Base-by-base conservation (phyloP, 2,113 vertebrate genomes). In the Heliornis fulica region DNA sequence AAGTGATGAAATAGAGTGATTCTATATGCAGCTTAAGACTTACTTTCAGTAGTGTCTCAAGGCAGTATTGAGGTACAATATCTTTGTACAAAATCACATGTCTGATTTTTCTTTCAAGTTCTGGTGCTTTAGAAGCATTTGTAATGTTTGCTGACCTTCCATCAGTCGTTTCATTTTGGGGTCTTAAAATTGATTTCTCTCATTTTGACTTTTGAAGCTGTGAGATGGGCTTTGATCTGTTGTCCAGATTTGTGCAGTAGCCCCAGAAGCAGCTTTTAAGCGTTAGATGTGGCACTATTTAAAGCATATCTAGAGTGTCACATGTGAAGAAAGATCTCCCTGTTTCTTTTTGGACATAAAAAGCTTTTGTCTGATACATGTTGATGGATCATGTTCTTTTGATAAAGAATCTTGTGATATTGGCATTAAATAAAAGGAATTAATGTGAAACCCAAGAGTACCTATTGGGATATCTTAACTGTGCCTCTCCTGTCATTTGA, bases 31-130 rank as follows among this genome's bases (percentile, higher is more conserved):
- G 41, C 18, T 80, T 90, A 45, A 57, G 71, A 74, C 51, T 88
- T 78, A n/a, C 48, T 91, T 85, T 86, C 53, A 20, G 1, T 50
- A 77, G 32, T 81, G 70, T 97, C 79, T 93, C 54, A 80, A 93
- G 90, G 88, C 90, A 82, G 32, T 90, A 89, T 86, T 2, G 1
- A 88, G 66, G 85, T 69, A 72, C 13, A 77, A 13, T 86, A 90
- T 94, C 94, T 94, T 96, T 80, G 50, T 92, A 93, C 75, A 77
- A 90, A 80, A 95, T 93, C 95, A 75, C 7, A 8, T 83, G 56
- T 86, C 66, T 70, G 48, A 77, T 88, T 90, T 84, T 90, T 83
- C 92, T 95, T 97, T 96, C 71, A 96, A 93, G 75, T 90, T 93
- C 54, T 77, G 56, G n/a, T 76, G 63, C 85, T 90, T 90, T 94